These are phyloP conservation scores for Anarhynchus alexandrinus DNA, from an alignment of 2,113 vertebrate genomes.

Conservation along the genomic window DNA sequence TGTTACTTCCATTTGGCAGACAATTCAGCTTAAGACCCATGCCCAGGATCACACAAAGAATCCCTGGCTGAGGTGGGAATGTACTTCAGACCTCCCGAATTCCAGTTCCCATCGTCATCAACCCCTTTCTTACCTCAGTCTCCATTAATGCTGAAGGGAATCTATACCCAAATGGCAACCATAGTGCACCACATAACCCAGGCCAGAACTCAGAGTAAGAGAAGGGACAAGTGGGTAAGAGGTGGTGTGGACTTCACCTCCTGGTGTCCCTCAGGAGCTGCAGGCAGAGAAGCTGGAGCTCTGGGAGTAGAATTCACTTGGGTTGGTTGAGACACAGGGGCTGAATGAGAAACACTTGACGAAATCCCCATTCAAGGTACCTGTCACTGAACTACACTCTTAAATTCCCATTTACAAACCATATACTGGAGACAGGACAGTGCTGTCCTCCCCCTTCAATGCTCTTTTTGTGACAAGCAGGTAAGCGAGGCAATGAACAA, in stretches of 20 bases:
- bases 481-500: background rate
- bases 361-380: background rate
- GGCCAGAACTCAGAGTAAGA: background rate
- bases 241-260: background rate
- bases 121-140: background rate
- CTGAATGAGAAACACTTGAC: background rate
- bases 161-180: background rate
- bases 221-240: background rate
- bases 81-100: background rate
- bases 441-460: rapidly evolving
- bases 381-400: background rate
- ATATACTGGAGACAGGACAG: background rate
- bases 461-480: background rate
- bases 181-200: background rate
- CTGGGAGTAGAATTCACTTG: background rate
- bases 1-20: background rate
- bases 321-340: background rate
- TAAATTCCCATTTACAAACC: background rate
- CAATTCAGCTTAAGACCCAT: background rate
- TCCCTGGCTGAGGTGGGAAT: background rate
- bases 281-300: background rate
- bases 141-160: background rate
- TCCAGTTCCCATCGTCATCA: background rate
- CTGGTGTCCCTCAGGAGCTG: background rate
- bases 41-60: background rate